Evolutionary conservation across 2,888 invertebrate species (phyloP).

Genomic region (Venusia cambrica): DNA sequence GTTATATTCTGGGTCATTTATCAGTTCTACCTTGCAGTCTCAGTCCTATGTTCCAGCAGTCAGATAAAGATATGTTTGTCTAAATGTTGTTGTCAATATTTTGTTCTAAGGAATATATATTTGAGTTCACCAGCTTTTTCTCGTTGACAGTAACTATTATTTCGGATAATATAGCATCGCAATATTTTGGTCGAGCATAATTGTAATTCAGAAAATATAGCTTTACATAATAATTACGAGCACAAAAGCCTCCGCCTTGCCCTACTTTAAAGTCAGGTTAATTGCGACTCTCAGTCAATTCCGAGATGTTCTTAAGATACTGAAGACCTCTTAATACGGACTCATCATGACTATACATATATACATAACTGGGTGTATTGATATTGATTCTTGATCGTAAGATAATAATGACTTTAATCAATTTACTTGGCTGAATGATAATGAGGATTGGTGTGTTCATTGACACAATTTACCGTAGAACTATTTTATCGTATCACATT

Average conservation of each 20-base stretch:
- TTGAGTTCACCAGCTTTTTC: conserved; percentile 1
- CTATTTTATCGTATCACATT: not conserved
- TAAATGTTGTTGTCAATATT: too few species aligned
- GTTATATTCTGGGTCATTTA: too few species aligned
- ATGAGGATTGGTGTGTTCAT: not conserved
- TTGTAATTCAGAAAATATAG: conserved; percentile 33
- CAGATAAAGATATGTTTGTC: too few species aligned
- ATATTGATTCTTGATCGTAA: conserved; percentile 4
- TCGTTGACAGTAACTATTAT: conserved; percentile 6
- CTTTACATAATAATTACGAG: conserved; percentile 43
- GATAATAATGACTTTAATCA: conserved; percentile 18
- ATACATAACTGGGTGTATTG: conserved; percentile 12
- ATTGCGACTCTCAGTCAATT: conserved; percentile 51
- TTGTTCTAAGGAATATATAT: too few species aligned
- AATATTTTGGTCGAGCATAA: conserved; percentile 32
- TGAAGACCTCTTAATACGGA: conserved; percentile 38
- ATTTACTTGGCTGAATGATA: conserved; percentile 1
- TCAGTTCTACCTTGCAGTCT: too few species aligned
- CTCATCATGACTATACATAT: conserved; percentile 12
- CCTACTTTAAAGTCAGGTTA: conserved; percentile 45
- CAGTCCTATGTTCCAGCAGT: too few species aligned
- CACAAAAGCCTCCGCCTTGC: conserved; percentile 42
- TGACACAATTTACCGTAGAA: not conserved
- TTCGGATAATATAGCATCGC: conserved; percentile 9
- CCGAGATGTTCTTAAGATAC: conserved; percentile 55